These are phyloP conservation scores for Mactromeris polynyma DNA, from an alignment of 2,888 invertebrate species.

Conservation along the genomic window DNA sequence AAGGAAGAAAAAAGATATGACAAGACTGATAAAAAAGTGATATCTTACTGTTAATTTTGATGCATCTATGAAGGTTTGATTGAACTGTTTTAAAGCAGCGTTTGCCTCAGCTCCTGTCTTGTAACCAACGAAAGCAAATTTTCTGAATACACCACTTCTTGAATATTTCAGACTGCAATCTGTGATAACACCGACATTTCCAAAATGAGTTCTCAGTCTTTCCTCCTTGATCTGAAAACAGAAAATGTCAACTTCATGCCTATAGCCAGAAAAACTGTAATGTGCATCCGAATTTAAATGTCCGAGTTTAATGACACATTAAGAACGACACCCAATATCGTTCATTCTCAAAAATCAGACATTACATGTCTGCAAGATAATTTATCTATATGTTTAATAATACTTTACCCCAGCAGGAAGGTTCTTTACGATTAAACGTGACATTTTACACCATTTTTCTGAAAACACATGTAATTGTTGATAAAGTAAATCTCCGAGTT, in stretches of 20 bases:
- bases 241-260: no score
- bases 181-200: slow-evolving; percentile 94
- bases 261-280: no score
- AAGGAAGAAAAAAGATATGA: not conserved
- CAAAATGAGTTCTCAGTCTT: slow-evolving; percentile 92
- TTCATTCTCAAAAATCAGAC: not conserved
- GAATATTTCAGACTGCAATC: slow-evolving; percentile 98
- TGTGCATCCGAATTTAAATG: not conserved
- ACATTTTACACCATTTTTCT: slow-evolving; percentile 89
- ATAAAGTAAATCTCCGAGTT: not conserved
- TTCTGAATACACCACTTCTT: slow-evolving; percentile 95
- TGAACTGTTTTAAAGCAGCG: slow-evolving; percentile 92
- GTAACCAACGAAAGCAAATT: slow-evolving; percentile 97
- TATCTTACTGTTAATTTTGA: slow-evolving; percentile 91
- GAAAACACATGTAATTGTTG: not conserved
- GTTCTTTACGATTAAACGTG: slow-evolving; percentile 96
- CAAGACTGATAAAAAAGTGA: not conserved
- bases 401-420: slow-evolving; percentile 93
- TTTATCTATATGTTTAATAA: not conserved
- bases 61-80: slow-evolving; percentile 95
- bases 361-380: not conserved
- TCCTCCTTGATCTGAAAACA: slow-evolving; percentile 91
- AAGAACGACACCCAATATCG: not conserved
- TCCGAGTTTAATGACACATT: slow-evolving; percentile 10
- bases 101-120: slow-evolving; percentile 93